Evolutionary conservation across 2,888 invertebrate species (phyloP).

Genomic region (Ormyrus pomaceus): DNA sequence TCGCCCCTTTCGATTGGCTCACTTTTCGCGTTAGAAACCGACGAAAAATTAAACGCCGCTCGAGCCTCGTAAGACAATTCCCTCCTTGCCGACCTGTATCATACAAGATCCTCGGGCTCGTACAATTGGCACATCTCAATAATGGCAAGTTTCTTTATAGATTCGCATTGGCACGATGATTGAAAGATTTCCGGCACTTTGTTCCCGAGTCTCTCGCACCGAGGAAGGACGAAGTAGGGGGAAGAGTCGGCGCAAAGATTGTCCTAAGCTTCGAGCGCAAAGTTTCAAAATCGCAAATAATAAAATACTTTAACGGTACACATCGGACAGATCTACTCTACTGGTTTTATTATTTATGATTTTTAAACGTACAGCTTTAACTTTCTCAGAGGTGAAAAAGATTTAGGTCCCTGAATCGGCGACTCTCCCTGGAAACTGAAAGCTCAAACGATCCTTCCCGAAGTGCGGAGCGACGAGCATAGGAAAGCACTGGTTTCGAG

Average conservation of each 20-base stretch:
- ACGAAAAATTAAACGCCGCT: slow-evolving; percentile 17
- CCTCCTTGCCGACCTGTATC: slow-evolving; percentile 29
- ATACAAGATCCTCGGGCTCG: slow-evolving; percentile 36
- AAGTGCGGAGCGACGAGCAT: too few relatives aligned
- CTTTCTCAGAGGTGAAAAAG: slow-evolving; percentile 33
- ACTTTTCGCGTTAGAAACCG: slow-evolving; percentile 4
- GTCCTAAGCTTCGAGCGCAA: slow-evolving; percentile 17
- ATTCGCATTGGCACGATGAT: slow-evolving; percentile 72
- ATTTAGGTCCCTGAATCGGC: slow-evolving; percentile 26
- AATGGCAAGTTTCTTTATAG: slow-evolving; percentile 68
- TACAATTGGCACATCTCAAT: slow-evolving; percentile 72
- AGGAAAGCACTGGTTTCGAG: neutral
- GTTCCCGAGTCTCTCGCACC: slow-evolving; percentile 18
- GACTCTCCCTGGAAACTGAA: slow-evolving; percentile 2
- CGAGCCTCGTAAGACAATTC: slow-evolving; percentile 33
- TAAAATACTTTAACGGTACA: neutral
- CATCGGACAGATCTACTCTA: too few relatives aligned
- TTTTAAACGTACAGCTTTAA: slow-evolving; percentile 2
- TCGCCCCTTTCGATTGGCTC: slow-evolving; percentile 12
- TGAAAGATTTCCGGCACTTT: slow-evolving; percentile 58
- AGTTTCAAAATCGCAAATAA: neutral
- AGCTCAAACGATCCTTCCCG: neutral
- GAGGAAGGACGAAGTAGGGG: slow-evolving; percentile 4
- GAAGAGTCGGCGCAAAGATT: slow-evolving; percentile 30
- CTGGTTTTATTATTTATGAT: neutral